phyloP scores from a whole-genome alignment of 2,797 vertebrate genomes.

The Myoxocephalus aenaeus region DNA sequence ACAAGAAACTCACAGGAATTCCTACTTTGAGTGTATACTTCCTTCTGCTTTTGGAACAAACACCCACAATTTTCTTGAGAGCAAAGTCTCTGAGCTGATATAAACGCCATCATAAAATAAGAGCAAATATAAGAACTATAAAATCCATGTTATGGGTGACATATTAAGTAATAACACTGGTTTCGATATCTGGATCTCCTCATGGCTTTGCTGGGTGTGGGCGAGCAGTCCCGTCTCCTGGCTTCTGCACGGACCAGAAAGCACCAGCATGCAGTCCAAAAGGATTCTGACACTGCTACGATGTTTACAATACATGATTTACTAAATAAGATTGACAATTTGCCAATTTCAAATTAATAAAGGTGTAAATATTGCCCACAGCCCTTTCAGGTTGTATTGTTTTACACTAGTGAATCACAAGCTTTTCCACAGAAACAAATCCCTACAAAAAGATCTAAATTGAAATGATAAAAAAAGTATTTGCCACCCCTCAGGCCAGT shows the following conservation, averaged over 20 bases:
- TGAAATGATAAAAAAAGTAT: not conserved
- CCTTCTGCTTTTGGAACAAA: not conserved
- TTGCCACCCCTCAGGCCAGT: not conserved
- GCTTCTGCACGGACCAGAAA: not conserved
- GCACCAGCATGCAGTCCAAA: not conserved
- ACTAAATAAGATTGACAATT: not conserved
- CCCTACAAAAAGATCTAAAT: not conserved
- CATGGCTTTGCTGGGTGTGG: not conserved
- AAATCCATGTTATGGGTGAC: not conserved
- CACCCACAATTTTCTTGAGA: not conserved
- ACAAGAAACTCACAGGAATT: not conserved
- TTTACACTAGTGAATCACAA: not conserved
- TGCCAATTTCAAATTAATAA: not conserved
- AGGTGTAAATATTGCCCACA: not conserved
- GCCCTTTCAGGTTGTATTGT: not conserved
- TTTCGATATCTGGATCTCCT: not conserved
- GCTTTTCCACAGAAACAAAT: not conserved
- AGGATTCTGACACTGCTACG: not conserved
- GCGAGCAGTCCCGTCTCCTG: not conserved
- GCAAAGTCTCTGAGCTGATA: not conserved
- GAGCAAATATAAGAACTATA: not conserved
- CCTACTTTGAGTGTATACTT: not conserved
- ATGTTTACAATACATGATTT: not conserved
- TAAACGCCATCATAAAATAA: not conserved
- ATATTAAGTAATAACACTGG: constrained; percentile 6